Evolutionary conservation across 2,888 invertebrate species (phyloP).

Genomic region (Heliconius charithonia): DNA sequence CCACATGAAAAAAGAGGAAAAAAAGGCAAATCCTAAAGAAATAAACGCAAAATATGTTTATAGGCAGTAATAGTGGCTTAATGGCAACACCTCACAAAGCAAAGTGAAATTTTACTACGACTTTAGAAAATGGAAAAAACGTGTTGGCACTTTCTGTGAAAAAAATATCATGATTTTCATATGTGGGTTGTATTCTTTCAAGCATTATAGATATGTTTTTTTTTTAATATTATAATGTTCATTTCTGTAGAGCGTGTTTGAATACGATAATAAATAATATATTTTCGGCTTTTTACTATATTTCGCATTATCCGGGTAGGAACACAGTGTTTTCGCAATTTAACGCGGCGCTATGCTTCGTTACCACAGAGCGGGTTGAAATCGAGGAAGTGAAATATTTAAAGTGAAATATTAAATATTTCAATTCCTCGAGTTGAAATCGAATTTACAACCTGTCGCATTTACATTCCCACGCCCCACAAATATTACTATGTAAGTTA

Average conservation of each 20-base stretch:
- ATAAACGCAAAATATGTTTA: slow-evolving; percentile 11
- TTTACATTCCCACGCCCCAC: too few relatives aligned
- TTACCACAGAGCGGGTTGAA: too few relatives aligned
- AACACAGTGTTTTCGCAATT: too few relatives aligned
- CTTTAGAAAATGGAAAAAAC: slow-evolving; percentile 31
- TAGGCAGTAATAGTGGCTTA: slow-evolving; percentile 4
- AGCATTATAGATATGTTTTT: background rate
- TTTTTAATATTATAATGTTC: too few relatives aligned
- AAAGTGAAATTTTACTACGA: slow-evolving; percentile 17
- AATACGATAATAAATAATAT: too few relatives aligned
- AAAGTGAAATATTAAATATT: too few relatives aligned
- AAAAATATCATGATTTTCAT: background rate
- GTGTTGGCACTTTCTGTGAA: background rate
- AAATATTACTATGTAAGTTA: too few relatives aligned
- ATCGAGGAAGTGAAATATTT: too few relatives aligned
- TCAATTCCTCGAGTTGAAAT: background rate
- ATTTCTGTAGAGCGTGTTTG: too few relatives aligned
- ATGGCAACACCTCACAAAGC: slow-evolving; percentile 21
- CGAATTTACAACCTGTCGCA: background rate
- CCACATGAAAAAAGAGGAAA: background rate
- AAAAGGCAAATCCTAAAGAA: background rate
- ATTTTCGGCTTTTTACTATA: too few relatives aligned
- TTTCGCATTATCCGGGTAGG: too few relatives aligned
- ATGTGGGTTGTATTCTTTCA: background rate
- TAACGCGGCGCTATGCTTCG: too few relatives aligned